Evolutionary conservation across 2,888 invertebrate species (phyloP), one percentile per base, ranked within the genome.

Genomic region (Rhingia campestris): DNA sequence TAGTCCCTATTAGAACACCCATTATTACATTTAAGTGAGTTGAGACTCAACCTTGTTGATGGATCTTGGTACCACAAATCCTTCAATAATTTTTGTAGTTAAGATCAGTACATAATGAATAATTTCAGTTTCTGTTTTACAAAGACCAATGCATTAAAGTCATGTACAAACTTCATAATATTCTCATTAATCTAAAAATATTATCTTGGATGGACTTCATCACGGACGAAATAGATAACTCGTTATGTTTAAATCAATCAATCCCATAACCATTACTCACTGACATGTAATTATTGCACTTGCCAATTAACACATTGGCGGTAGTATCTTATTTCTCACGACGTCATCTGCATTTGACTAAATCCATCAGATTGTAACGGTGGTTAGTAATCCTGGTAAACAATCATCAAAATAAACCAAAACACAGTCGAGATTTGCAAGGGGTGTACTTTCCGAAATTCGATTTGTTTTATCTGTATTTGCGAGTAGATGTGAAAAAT

Each of bases 401-500:
- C 64, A 74, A 66, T 49, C 64, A 66, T 74, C 74, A 49, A 66
- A 74, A 58, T 66, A 64, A 74, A 66, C 64, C 49, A 22, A 22
- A 66, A 74, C 49, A 39, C 39, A 33, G 49, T 41, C 41, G 56
- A 47, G 47, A 33, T 56, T 22, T 37, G 56, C 12, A 7, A 43
- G 9, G 51, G 59, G 49, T 61, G 37, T 53, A 9, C 72, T 22
- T 41, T 35, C 43, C 49, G 4, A 58, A 66, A 56, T 66, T 49
- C 35, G 47, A 64, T 66, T 74, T 74, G 47, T 41, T 35, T 47
- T 39, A 49, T 49, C 47, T 35, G 1, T 22, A 4, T 49, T 4
- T 43, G 12, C 12, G 12, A n/a, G n/a, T 43, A 41, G 4, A 9
- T 10, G 6, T 7, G 5, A 10, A 63, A 64, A 63, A 73, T 37